Percentiles rank a stretch among this genome's conserved stretches.
These are phyloP conservation scores for Aplodontia rufa DNA, from an alignment of 2,113 vertebrate species.

Conservation along the genomic window DNA sequence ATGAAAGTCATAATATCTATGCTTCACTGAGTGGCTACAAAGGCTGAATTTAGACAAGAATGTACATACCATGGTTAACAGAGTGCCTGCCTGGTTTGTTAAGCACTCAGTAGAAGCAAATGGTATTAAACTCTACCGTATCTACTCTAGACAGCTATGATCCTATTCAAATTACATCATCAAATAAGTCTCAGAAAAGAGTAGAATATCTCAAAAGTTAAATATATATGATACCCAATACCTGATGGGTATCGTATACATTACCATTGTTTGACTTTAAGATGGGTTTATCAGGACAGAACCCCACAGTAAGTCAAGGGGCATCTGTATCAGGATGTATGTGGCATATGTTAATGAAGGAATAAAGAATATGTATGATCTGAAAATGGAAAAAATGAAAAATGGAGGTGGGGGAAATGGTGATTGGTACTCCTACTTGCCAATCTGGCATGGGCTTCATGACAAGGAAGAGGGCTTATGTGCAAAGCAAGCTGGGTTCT, in stretches of 20 bases:
- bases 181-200: background rate
- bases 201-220: background rate
- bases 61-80: background rate
- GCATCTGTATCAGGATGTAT: background rate
- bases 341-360: background rate
- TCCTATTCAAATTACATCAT: background rate
- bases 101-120: background rate
- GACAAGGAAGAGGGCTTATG: background rate
- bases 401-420: rapidly evolving
- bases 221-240: background rate
- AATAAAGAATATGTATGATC: background rate
- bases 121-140: background rate
- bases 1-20: background rate
- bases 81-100: background rate
- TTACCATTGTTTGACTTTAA: background rate
- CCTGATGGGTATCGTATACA: background rate
- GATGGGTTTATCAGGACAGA: background rate
- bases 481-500: background rate
- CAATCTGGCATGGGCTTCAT: background rate
- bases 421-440: background rate
- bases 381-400: background rate
- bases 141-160: background rate
- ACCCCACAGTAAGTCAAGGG: background rate
- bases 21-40: background rate
- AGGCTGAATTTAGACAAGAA: background rate